A percentile compares a stretch with the other conserved stretches of the same genome.
Conservation (phyloP, 2,113 vertebrate species). For the Hemiprocne comata region DNA sequence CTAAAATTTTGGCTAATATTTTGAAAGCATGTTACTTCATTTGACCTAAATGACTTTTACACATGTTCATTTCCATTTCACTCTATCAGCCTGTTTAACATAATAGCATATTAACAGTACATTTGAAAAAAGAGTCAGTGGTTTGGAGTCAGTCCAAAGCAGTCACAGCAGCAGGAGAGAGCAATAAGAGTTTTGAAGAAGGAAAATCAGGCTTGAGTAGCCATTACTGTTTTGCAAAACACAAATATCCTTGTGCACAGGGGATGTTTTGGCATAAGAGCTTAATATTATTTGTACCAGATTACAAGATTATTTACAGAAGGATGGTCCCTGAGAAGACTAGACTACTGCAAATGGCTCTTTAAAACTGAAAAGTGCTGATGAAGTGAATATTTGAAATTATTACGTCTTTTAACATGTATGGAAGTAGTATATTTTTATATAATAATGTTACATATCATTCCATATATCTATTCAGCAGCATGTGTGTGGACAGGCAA, state of each 20-base stretch:
- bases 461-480: background rate
- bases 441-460: background rate
- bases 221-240: conserved; percentile 40
- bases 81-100: conserved; percentile 63
- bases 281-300: conserved; percentile 23
- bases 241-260: conserved; percentile 2
- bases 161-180: conserved; percentile 60
- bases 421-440: background rate
- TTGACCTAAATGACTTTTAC: conserved; percentile 70
- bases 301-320: conserved; percentile 57
- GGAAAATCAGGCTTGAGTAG: conserved; percentile 32
- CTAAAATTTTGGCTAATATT: conserved; percentile 69
- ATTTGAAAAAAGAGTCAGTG: conserved; percentile 66
- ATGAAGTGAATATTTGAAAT: conserved; percentile 15
- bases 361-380: background rate
- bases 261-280: conserved; percentile 9
- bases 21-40: conserved; percentile 67
- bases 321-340: conserved; percentile 19
- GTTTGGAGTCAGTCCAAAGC: conserved; percentile 65
- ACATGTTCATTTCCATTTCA: conserved; percentile 68
- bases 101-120: conserved; percentile 66
- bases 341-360: background rate
- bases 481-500: background rate
- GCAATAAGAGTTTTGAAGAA: conserved; percentile 53
- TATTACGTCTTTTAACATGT: background rate